These are phyloP conservation scores for Athalia rosae DNA, from an alignment of 2,888 invertebrate species.

Conservation along the genomic window DNA sequence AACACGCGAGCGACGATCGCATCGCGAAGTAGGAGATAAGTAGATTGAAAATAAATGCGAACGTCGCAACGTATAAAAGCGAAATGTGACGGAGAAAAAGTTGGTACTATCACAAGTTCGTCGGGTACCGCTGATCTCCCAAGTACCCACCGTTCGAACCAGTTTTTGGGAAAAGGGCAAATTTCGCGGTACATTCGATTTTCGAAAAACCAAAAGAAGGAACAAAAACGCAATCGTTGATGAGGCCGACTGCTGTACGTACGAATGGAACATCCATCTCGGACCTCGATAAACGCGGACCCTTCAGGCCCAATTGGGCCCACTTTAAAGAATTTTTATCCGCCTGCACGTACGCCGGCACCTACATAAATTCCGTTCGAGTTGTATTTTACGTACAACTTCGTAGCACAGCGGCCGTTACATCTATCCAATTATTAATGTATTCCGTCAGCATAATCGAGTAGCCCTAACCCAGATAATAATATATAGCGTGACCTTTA, in stretches of 20 bases:
- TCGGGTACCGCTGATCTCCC: too few species aligned
- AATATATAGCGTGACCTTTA: conserved; percentile 13
- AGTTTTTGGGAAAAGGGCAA: background rate
- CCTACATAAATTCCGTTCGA: too few species aligned
- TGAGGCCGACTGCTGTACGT: conserved; percentile 3
- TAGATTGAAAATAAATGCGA: too few species aligned
- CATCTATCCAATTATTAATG: background rate
- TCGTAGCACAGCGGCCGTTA: background rate
- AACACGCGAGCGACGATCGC: too few species aligned
- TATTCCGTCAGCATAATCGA: too few species aligned
- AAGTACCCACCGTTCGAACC: background rate
- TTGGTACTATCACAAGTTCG: background rate
- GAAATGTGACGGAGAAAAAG: too few species aligned
- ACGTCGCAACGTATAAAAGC: too few species aligned
- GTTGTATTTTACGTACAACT: background rate
- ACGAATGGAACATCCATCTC: background rate
- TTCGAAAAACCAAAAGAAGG: background rate
- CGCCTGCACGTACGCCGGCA: too few species aligned
- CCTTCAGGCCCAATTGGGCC: conserved; percentile 35
- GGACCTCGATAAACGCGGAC: conserved; percentile 22
- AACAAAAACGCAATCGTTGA: background rate
- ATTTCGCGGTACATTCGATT: too few species aligned
- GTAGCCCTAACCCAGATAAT: conserved; percentile 27
- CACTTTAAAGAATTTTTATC: conserved; percentile 26
- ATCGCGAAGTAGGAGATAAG: too few species aligned